phyloP scores from a whole-genome alignment of 2,113 vertebrate genomes.

The Ibidorhyncha struthersii region DNA sequence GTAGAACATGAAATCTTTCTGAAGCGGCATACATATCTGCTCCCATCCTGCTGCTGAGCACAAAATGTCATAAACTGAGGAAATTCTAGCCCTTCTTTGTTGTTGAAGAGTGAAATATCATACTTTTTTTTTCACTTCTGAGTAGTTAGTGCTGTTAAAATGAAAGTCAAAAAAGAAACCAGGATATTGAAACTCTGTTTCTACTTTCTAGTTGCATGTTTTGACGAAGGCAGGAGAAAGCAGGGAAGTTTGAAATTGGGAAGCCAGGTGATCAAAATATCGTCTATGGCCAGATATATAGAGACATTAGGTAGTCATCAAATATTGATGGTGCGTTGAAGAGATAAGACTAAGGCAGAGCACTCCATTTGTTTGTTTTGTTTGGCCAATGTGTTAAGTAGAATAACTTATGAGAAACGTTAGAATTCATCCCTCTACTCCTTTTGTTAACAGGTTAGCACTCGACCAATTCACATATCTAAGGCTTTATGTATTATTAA shows the following conservation, averaged over 20 bases:
- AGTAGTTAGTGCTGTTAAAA: neutral
- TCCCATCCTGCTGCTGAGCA: neutral
- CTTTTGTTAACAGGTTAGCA: conserved; percentile 75
- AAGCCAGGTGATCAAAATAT: conserved; percentile 44
- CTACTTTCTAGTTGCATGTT: neutral
- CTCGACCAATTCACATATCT: conserved; percentile 73
- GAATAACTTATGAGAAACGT: conserved; percentile 67
- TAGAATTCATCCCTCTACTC: conserved; percentile 66
- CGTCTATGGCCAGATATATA: neutral
- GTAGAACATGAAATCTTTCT: neutral
- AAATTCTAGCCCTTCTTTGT: neutral
- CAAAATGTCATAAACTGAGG: neutral
- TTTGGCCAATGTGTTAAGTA: conserved; percentile 68
- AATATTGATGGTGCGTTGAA: conserved; percentile 74
- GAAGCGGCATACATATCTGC: neutral
- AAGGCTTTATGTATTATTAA: conserved; percentile 78
- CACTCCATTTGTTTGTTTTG: conserved; percentile 61
- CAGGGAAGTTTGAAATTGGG: neutral
- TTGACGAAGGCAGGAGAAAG: neutral
- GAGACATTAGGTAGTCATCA: conserved; percentile 69
- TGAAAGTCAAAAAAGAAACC: neutral
- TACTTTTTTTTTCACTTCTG: neutral
- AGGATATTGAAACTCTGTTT: neutral
- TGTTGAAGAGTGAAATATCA: neutral
- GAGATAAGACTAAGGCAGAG: conserved; percentile 43